Conservation (phyloP, 2,888 invertebrate species). For the Hemicrepidius hirtus region DNA sequence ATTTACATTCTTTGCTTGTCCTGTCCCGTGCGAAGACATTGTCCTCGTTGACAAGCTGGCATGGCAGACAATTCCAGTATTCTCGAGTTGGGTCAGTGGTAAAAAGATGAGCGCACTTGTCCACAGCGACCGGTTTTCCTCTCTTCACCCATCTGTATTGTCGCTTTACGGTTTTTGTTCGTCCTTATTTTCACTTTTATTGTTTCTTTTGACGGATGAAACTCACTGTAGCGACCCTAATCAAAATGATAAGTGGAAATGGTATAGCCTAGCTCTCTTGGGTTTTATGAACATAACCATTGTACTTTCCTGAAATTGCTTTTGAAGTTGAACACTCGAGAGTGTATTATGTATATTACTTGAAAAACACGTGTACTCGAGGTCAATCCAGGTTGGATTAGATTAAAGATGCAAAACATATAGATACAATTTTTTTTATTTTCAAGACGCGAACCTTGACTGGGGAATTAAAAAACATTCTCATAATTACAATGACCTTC, state of each 20-base stretch:
- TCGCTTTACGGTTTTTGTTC: slow-evolving; percentile 9
- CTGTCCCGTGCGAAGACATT: slow-evolving; percentile 41
- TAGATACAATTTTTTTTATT: slow-evolving; percentile 29
- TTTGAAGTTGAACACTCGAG: slow-evolving; percentile 29
- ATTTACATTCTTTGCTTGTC: slow-evolving; percentile 31
- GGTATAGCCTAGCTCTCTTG: slow-evolving; percentile 8
- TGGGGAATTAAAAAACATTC: no score
- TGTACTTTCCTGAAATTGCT: slow-evolving; percentile 34
- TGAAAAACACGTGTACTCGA: slow-evolving; percentile 39
- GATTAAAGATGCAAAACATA: slow-evolving; percentile 28
- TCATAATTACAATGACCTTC: no score
- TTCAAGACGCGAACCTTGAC: no score
- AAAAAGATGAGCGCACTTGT: slow-evolving; percentile 43
- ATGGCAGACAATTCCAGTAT: slow-evolving; percentile 27
- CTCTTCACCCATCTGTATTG: slow-evolving; percentile 15
- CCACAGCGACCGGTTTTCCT: slow-evolving; percentile 36
- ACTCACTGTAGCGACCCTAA: slow-evolving; percentile 22
- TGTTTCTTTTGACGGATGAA: slow-evolving; percentile 31
- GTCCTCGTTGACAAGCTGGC: slow-evolving; percentile 42
- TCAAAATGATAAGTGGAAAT: slow-evolving; percentile 30
- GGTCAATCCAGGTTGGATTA: slow-evolving; percentile 38
- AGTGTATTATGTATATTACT: slow-evolving; percentile 33
- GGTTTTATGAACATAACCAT: slow-evolving; percentile 28
- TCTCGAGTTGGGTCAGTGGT: slow-evolving; percentile 35
- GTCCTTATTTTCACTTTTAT: slow-evolving; percentile 36